Evolutionary conservation across 2,797 vertebrate species (phyloP), one percentile per base, ranked within the genome.

Genomic region (Petrocephalus sullivani): DNA sequence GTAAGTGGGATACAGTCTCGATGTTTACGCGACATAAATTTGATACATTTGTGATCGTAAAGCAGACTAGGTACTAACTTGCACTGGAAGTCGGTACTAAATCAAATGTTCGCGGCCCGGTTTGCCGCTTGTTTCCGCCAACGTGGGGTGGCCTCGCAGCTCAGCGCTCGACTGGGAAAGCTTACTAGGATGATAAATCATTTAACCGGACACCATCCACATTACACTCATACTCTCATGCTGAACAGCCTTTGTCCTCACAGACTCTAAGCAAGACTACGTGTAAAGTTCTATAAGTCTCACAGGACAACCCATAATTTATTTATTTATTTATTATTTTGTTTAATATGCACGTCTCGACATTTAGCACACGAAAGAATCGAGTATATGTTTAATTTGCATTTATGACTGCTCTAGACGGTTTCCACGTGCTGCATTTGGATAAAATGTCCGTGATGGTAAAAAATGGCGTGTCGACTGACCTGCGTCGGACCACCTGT

Each of bases 101-200:
- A 61, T 87, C 54, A 67, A 87, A 87, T 23, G 14, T 90, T 89
- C 91, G 91, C 87, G 88, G 90, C 93, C 90, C 91, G 90, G 91
- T 95, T 96, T 94, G 95, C 92, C 91, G 93, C 94, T 95, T 92
- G 92, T 95, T 94, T 95, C 94, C 93, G 92, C 94, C 94, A 95
- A 93, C 93, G 93, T 91, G 88, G 91, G 87, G 85, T 83, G 89
- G 87, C 88, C 85, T 83, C 33, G n/a, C 83, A 87, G 82, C 61
- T 81, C 58, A 88, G 87, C 64, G 90, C 92, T 93, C 93, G 94
- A 94, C 94, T 94, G 94, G 93, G 94, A 94, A 94, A 94, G 93
- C 90, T 92, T 90, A 92, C 90, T 92, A 93, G 93, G 92, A 93
- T 95, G 93, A 97, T 98, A 97, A 97, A 97, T 97, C 96, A 97